phyloP scores from a whole-genome alignment of 2,888 invertebrate species.

The Phragmatobia fuliginosa region DNA sequence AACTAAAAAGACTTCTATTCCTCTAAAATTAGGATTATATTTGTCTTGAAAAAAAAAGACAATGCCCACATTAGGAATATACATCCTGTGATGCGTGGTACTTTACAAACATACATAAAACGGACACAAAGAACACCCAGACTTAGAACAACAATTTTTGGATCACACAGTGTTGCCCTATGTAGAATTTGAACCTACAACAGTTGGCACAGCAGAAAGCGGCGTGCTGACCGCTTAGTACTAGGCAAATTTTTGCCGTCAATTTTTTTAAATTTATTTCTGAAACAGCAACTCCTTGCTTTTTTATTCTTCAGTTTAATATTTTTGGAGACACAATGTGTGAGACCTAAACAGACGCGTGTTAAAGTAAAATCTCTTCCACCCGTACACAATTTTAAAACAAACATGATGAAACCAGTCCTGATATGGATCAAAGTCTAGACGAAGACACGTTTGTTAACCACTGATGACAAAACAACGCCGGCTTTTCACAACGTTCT shows the following conservation, averaged over 20 bases:
- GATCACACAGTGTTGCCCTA: too few species aligned
- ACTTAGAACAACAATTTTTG: too few species aligned
- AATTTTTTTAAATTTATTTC: neutral
- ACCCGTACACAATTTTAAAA: constrained; percentile 6
- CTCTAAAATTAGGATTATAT: too few species aligned
- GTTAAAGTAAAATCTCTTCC: neutral
- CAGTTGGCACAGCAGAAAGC: too few species aligned
- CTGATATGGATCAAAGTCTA: constrained; percentile 26
- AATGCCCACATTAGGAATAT: too few species aligned
- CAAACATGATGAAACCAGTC: constrained; percentile 18
- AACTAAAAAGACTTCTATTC: neutral
- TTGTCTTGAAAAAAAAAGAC: too few species aligned
- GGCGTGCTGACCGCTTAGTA: too few species aligned
- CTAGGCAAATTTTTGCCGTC: too few species aligned
- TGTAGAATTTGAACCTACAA: too few species aligned
- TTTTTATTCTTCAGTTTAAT: neutral
- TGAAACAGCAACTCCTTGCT: neutral
- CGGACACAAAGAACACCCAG: too few species aligned
- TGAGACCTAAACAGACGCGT: neutral
- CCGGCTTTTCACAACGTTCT: constrained; percentile 2
- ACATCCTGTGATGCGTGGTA: too few species aligned
- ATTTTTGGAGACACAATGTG: neutral
- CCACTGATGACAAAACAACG: constrained; percentile 2
- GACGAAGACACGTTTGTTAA: constrained; percentile 20
- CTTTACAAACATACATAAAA: too few species aligned